phyloP scores from a whole-genome alignment of 2,113 vertebrate genomes.

The Leucopsar rothschildi region DNA sequence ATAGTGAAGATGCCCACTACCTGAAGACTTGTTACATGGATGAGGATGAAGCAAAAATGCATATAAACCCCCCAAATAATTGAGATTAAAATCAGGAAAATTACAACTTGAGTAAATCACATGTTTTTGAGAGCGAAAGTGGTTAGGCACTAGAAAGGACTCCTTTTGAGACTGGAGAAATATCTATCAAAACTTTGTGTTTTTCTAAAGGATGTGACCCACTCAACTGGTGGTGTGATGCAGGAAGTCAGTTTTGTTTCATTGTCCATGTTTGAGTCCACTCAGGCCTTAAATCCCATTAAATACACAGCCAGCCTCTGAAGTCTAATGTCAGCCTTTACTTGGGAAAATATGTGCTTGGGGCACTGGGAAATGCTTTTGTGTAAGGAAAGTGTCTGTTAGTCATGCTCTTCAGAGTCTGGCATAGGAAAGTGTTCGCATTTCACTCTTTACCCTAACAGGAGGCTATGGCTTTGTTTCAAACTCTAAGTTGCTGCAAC shows the following conservation, averaged over 20 bases:
- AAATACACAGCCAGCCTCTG: background rate
- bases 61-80: background rate
- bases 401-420: background rate
- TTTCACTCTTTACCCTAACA: background rate
- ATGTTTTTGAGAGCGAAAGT: background rate
- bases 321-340: background rate
- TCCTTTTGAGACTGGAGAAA: background rate
- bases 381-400: accelerated
- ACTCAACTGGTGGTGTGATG: accelerated
- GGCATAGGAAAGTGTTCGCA: background rate
- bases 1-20: background rate
- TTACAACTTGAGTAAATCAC: background rate
- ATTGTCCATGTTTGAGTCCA: background rate
- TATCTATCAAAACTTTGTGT: background rate
- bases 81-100: background rate
- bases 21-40: background rate
- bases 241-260: background rate
- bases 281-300: background rate
- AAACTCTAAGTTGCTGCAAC: background rate
- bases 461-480: background rate
- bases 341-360: background rate
- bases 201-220: background rate
- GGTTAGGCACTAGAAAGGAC: background rate
- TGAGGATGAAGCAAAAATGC: background rate
- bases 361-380: background rate